phyloP scores from a whole-genome alignment of 2,113 vertebrate genomes.

The Gorsachius goisagi region DNA sequence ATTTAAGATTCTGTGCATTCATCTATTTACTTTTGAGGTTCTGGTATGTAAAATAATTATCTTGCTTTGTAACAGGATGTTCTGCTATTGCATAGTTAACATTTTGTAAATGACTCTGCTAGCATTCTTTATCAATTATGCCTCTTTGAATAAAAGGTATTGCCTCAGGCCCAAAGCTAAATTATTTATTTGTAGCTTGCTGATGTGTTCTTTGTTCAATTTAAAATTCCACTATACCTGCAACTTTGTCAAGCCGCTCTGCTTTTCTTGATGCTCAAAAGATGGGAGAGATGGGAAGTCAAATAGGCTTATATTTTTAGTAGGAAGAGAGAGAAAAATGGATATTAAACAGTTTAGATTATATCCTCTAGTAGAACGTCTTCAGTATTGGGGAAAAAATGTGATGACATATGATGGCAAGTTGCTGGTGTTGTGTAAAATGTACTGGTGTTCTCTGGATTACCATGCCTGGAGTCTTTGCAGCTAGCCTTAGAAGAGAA shows the following conservation, averaged over 20 bases:
- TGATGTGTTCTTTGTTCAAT: slow-evolving; percentile 53
- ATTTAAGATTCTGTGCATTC: slow-evolving; percentile 28
- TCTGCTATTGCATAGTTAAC: slow-evolving; percentile 33
- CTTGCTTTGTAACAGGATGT: slow-evolving; percentile 52
- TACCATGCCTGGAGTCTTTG: background rate
- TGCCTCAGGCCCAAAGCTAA: slow-evolving; percentile 37
- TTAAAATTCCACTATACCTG: slow-evolving; percentile 20
- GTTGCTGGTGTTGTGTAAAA: background rate
- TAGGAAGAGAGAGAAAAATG: background rate
- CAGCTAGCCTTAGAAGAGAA: background rate
- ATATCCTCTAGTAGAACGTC: background rate
- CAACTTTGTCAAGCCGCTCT: background rate
- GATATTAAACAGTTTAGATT: background rate
- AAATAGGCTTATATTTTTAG: background rate
- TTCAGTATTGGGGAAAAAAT: background rate
- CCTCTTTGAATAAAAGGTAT: slow-evolving; percentile 54
- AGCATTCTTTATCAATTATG: slow-evolving; percentile 52
- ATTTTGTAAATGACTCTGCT: slow-evolving; percentile 58
- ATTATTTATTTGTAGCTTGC: slow-evolving; percentile 56
- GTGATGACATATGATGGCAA: background rate
- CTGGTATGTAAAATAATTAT: slow-evolving; percentile 59
- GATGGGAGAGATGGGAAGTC: background rate
- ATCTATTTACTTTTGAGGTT: slow-evolving; percentile 51
- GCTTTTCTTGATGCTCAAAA: background rate
- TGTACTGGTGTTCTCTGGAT: background rate